These are phyloP conservation scores for Macropus fuliginosus DNA, from an alignment of 2,797 vertebrate species.

Conservation along the genomic window DNA sequence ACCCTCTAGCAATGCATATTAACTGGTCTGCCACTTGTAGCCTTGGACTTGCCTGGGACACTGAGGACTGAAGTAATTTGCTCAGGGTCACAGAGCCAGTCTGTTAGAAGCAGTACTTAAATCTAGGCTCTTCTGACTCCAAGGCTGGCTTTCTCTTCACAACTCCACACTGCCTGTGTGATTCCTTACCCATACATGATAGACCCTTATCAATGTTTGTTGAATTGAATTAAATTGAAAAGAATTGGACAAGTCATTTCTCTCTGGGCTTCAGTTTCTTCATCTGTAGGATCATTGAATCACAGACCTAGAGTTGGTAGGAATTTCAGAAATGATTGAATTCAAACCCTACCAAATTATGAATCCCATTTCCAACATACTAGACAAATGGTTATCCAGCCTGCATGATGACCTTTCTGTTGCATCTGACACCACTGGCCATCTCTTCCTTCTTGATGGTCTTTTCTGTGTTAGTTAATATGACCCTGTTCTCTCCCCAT, in stretches of 20 bases:
- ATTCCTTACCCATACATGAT: not conserved
- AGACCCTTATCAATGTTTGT: not conserved
- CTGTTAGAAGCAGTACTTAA: not conserved
- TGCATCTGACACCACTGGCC: not conserved
- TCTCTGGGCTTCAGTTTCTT: constrained; percentile 8
- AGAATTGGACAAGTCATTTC: constrained; percentile 5
- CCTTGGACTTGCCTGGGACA: not conserved
- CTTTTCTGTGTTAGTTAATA: not conserved
- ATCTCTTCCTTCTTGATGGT: not conserved
- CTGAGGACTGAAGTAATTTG: not conserved
- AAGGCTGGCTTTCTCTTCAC: not conserved
- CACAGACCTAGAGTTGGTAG: not conserved
- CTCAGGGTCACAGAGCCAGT: not conserved
- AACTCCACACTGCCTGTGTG: not conserved
- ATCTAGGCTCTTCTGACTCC: not conserved
- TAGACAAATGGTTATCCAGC: not conserved
- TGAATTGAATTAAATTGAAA: not conserved
- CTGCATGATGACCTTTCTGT: not conserved
- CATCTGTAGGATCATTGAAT: constrained; percentile 4
- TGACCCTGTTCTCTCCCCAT: not conserved
- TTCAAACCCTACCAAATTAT: not conserved
- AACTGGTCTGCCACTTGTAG: not conserved
- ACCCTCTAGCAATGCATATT: not conserved
- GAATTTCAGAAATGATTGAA: not conserved
- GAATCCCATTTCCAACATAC: not conserved